Conservation (phyloP, 2,113 vertebrate genomes). For the Onychorhynchus coronatus region DNA sequence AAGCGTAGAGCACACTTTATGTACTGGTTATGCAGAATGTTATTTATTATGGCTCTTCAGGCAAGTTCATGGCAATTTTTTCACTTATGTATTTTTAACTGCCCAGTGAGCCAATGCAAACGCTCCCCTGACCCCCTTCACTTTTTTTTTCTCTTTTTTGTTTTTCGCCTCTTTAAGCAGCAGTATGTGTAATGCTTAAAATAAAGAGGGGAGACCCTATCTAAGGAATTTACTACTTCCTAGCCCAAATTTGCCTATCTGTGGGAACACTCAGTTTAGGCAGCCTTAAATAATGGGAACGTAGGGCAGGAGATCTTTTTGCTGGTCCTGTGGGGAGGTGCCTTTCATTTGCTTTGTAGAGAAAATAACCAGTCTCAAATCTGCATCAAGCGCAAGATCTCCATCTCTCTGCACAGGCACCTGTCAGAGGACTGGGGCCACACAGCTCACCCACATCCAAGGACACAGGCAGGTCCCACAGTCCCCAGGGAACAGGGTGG, state of each 20-base stretch:
- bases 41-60: constrained; percentile 26
- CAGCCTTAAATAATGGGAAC: neutral
- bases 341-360: neutral
- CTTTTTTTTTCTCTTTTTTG: accelerated
- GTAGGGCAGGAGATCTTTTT: neutral
- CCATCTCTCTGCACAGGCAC: neutral
- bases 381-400: neutral
- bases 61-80: constrained; percentile 32
- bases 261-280: neutral
- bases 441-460: neutral
- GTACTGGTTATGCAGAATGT: neutral
- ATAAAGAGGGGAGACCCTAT: neutral
- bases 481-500: neutral
- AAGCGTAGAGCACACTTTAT: constrained; percentile 4
- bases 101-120: neutral
- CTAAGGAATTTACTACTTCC: neutral
- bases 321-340: accelerated
- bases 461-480: neutral
- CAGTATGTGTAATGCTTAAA: neutral
- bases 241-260: neutral
- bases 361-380: neutral
- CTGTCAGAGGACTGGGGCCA: accelerated
- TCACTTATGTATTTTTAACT: constrained; percentile 14
- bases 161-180: neutral
- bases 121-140: neutral